Conservation (phyloP, 2,888 invertebrate species). For the Athetis lepigone region DNA sequence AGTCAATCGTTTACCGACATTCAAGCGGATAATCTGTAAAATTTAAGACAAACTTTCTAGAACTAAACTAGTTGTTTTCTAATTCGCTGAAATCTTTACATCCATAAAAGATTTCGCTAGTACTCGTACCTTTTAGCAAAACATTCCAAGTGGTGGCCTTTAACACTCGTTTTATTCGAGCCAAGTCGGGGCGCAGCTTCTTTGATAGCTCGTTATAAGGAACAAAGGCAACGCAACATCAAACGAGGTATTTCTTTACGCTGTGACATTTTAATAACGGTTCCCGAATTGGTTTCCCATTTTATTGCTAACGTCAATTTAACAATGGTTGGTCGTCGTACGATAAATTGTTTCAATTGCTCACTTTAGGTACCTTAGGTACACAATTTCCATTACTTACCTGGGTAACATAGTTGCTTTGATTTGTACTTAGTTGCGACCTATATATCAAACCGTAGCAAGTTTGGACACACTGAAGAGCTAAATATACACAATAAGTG, state of each 20-base stretch:
- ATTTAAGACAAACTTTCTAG: not conserved
- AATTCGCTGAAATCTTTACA: slow-evolving; percentile 51
- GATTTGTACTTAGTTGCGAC: slow-evolving; percentile 4
- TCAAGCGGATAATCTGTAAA: not conserved
- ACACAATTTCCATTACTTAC: slow-evolving; percentile 34
- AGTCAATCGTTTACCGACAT: not conserved
- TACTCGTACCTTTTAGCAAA: slow-evolving; percentile 72
- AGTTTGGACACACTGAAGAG: too few species aligned
- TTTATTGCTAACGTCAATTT: slow-evolving; percentile 75
- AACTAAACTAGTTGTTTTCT: slow-evolving; percentile 30
- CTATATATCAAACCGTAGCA: not conserved
- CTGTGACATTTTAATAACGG: slow-evolving; percentile 80
- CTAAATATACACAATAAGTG: too few species aligned
- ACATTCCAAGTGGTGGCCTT: slow-evolving; percentile 69
- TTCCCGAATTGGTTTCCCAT: slow-evolving; percentile 74
- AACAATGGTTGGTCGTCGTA: slow-evolving; percentile 64
- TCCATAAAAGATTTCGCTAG: slow-evolving; percentile 63
- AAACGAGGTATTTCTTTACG: slow-evolving; percentile 80
- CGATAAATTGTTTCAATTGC: slow-evolving; percentile 66
- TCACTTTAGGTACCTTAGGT: slow-evolving; percentile 32
- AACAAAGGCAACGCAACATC: slow-evolving; percentile 83
- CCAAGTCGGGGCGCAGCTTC: slow-evolving; percentile 67
- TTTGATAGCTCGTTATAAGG: slow-evolving; percentile 81
- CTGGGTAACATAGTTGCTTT: slow-evolving; percentile 22
- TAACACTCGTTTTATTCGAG: slow-evolving; percentile 76